These are phyloP conservation scores for Antedon mediterranea DNA, from an alignment of 53 echinoderm and acorn worm genomes.

Conservation along the genomic window DNA sequence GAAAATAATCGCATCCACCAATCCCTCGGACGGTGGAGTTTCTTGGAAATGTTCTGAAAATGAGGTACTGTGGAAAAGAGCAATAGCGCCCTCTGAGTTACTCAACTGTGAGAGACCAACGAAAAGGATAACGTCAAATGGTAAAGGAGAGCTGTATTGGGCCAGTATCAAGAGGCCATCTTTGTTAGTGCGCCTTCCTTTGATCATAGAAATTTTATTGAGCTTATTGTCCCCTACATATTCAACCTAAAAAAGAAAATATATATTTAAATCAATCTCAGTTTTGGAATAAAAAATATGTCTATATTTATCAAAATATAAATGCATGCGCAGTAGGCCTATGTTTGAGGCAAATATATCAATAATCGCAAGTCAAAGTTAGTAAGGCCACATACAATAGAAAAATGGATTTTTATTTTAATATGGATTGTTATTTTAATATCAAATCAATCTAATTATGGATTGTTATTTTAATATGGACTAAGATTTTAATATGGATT, in stretches of 20 bases:
- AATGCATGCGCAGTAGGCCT: too few relatives aligned
- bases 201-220: conserved; percentile 7
- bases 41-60: not conserved
- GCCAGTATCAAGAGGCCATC: conserved; percentile 83
- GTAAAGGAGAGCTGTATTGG: conserved; percentile 5
- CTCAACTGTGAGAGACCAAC: not conserved
- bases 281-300: too few relatives aligned
- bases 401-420: too few relatives aligned
- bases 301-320: too few relatives aligned
- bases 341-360: too few relatives aligned
- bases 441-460: too few relatives aligned
- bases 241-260: not conserved
- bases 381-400: too few relatives aligned
- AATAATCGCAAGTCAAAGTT: too few relatives aligned
- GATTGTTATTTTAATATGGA: too few relatives aligned
- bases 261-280: not conserved
- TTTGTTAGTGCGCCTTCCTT: conserved; percentile 42
- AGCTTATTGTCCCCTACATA: not conserved
- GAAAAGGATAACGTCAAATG: not conserved
- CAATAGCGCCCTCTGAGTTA: not conserved
- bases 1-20: not conserved
- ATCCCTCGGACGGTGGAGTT: not conserved
- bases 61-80: not conserved
- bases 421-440: too few relatives aligned
- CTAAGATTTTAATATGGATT: too few relatives aligned